These are phyloP conservation scores for Petrophora chlorosata DNA, from an alignment of 2,888 invertebrate species.

Conservation along the genomic window DNA sequence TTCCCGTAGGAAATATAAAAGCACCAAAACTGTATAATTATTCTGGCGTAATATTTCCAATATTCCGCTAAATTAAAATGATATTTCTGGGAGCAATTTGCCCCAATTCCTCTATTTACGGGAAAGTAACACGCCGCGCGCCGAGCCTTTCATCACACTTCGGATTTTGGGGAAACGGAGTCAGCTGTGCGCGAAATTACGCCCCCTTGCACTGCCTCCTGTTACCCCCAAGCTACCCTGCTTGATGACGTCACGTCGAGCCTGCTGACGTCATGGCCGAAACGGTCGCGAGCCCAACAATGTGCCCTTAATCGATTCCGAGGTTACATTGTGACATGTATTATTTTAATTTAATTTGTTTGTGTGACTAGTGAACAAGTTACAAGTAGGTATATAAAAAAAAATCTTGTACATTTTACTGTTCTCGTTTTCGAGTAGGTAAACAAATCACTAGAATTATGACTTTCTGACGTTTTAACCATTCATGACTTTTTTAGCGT, in stretches of 20 bases:
- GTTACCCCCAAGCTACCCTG: conserved; percentile 46
- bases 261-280: conserved; percentile 73
- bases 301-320: conserved; percentile 74
- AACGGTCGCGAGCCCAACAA: conserved; percentile 68
- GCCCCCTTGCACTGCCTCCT: conserved; percentile 49
- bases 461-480: too few species aligned
- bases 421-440: neutral
- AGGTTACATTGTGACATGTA: conserved; percentile 48
- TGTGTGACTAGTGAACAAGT: conserved; percentile 2
- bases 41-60: too few species aligned
- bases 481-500: too few species aligned
- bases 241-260: conserved; percentile 70
- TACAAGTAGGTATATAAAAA: neutral
- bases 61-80: neutral
- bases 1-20: too few species aligned
- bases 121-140: conserved; percentile 1
- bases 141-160: conserved; percentile 41
- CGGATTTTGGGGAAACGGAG: conserved; percentile 60
- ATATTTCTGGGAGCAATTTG: neutral
- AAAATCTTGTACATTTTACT: neutral
- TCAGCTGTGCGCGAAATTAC: conserved; percentile 77
- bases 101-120: neutral
- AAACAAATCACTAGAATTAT: too few species aligned
- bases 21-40: too few species aligned
- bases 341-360: too few species aligned